Base-by-base conservation (phyloP, 2,888 invertebrate genomes). In the Erpobdella octoculata region DNA sequence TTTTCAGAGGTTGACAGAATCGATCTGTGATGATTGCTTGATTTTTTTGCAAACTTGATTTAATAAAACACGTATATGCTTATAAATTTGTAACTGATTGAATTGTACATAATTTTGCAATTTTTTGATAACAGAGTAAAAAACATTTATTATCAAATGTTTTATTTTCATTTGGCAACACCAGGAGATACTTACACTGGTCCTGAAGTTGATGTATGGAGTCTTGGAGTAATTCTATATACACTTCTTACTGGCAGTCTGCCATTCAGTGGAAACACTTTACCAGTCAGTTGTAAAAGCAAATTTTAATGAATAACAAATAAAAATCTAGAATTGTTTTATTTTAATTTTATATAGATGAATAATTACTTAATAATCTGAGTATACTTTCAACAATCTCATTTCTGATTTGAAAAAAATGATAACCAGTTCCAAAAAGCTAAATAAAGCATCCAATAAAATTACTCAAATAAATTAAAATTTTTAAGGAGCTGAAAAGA, bases 181-280 rank as follows among this genome's bases (percentile, higher is more conserved):
- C 8, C 62, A 67, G 67, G 67, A 9, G 46, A 67, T 25, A 67
- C 9, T 41, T 67, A 67, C 46, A 41, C 18, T 6, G 69, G 69
- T 12, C 69, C 69, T 15, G 69, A 69, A 35, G 69, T 69, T 4
- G 69, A 69, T 21, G 69, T 69, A 21, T 69, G 69, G 69, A 69
- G 69, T 28, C 58, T 69, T 9, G 69, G 69, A 53, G 69, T 69
- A 36, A 48, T 69, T 58, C 36, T 69, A 18, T 69, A 58, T 36
- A 69, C 69, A 18, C 58, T 69, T 36, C 36, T 69, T 2, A 69
- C 69, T 12, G 69, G 69, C 1, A 35, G 58, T 15, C 48, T 69
- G 33, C 69, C 69, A 2, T 69, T 69, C 33, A 46, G 58, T 46
- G 69, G 69, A 18, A 67, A 67, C 21, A 67, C 67, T 18, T 33